Evolutionary conservation across 2,113 vertebrate species (phyloP).

Genomic region (Phoenicopterus ruber): DNA sequence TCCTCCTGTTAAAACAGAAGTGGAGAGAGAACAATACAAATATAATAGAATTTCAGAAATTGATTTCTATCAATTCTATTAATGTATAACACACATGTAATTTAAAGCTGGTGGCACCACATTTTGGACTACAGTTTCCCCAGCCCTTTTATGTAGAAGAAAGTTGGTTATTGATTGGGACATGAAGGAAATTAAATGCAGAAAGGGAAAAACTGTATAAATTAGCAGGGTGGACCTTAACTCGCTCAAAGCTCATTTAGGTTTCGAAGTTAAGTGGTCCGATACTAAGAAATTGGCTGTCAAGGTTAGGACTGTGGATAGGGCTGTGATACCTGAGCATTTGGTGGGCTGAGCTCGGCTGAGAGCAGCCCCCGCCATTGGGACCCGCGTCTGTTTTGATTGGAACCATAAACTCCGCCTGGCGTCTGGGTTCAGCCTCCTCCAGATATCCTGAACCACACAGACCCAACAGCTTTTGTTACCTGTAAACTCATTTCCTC

Average conservation of each 20-base stretch:
- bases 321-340: background rate
- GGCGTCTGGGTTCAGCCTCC: background rate
- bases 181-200: background rate
- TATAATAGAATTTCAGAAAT: background rate
- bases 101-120: background rate
- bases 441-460: background rate
- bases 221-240: background rate
- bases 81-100: background rate
- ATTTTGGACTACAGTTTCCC: background rate
- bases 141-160: background rate
- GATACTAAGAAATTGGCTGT: background rate
- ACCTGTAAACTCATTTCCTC: constrained; percentile 8
- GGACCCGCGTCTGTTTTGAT: background rate
- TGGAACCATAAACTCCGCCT: background rate
- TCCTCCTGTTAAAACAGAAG: background rate
- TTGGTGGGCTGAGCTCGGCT: background rate
- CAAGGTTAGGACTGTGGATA: background rate
- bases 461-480: background rate
- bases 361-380: background rate
- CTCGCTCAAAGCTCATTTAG: background rate
- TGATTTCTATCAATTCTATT: background rate
- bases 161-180: background rate
- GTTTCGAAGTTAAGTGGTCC: background rate
- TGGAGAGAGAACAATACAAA: background rate
- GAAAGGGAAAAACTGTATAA: background rate